Evolutionary conservation across 2,888 invertebrate species (phyloP), one percentile per base, ranked within the genome.

Genomic region (Arrhopalites spinosus): DNA sequence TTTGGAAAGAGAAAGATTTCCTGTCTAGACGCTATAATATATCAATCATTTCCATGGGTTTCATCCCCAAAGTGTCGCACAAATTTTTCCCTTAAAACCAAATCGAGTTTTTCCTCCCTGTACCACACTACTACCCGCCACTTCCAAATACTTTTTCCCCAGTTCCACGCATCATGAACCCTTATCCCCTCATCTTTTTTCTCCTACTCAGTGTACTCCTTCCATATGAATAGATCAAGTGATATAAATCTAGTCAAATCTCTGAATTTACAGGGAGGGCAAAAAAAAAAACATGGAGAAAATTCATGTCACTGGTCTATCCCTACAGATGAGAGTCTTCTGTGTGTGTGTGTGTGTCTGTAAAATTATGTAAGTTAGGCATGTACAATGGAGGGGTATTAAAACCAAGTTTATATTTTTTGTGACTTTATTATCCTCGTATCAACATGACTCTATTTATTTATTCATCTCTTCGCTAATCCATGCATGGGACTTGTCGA

Each of bases 11-110:
- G 56, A 69, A 69, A 69, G 30, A 69, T 75, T 73, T 78, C 78
- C 78, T 78, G 80, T 80, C 80, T 80, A 80, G 80, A 80, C 80
- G 66, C 78, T 64, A 74, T 77, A 73, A 74, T 78, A 74, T 78
- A 78, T 80, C 78, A 78, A 80, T 80, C 78, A 80, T 78, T 78
- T 69, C 69, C 53, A 66, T 64, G 64, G 30, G 64, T 15, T 27
- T 50, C 68, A 68, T 68, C 25, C 29, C 27, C 23, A 53, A 66
- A 69, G 69, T 69, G 69, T 69, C 53, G 30, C 69, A 66, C 36
- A 20, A 66, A 66, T 66, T 66, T 66, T 66, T 45, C 45, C 66
- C 11, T 36, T 11, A 43, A 66, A 43, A 66, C 43, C 53, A 20
- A 69, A 68, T 68, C 45, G 45, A 47, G 20, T 68, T 45, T 68